Percentiles rank a stretch among this genome's conserved stretches.
These are phyloP conservation scores for Molossus alvarezi DNA, from an alignment of 2,797 vertebrate genomes.

Conservation along the genomic window DNA sequence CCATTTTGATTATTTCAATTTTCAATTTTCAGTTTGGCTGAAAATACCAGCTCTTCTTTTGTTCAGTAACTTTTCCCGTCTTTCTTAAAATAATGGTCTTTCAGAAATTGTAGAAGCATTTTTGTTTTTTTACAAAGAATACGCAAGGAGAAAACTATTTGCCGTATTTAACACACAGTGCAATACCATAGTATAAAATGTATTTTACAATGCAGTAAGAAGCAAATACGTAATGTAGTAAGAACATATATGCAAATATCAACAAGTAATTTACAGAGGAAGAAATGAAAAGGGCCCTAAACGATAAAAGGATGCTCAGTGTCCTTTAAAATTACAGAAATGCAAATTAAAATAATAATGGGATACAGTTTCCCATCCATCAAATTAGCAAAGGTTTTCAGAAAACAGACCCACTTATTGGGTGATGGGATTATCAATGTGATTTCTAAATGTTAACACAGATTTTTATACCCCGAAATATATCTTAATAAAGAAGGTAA, in stretches of 20 bases:
- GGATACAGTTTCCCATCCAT: background rate
- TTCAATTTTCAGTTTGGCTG: background rate
- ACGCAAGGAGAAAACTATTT: background rate
- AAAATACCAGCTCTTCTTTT: background rate
- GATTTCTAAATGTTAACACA: slow-evolving; percentile 6
- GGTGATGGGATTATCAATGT: background rate
- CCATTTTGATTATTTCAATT: slow-evolving; percentile 28
- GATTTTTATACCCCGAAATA: background rate
- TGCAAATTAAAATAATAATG: background rate
- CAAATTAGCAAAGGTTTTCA: background rate
- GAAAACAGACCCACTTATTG: background rate
- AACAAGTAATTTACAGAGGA: background rate
- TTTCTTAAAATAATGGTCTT: slow-evolving; percentile 20
- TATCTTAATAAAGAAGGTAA: background rate
- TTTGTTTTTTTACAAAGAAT: background rate
- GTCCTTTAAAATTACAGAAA: slow-evolving; percentile 30
- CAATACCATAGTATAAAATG: background rate
- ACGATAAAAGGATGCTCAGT: background rate
- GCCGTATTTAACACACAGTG: background rate
- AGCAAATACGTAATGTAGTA: background rate
- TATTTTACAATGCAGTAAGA: slow-evolving; percentile 1
- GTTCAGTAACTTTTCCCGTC: background rate
- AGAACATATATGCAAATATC: background rate
- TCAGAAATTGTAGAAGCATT: background rate
- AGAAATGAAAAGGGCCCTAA: background rate